Evolutionary conservation across 2,888 invertebrate genomes (phyloP).

Genomic region (Ophion obscuratus): DNA sequence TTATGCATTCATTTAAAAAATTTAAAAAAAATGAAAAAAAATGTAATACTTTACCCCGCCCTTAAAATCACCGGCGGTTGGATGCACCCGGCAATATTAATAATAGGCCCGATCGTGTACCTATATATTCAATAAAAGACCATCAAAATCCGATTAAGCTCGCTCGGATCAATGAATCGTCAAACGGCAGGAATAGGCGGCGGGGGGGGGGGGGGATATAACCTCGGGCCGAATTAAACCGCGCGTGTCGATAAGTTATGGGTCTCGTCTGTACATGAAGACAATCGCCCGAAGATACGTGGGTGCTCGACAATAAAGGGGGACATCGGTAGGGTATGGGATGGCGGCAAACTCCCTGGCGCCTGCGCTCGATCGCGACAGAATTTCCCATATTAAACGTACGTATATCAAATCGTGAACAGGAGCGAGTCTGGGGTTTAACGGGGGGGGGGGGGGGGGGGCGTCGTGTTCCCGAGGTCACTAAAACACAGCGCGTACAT

Average conservation of each 20-base stretch:
- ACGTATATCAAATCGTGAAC: slow-evolving; percentile 51
- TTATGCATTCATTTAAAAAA: too few relatives aligned
- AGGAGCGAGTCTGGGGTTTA: background rate
- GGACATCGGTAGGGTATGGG: slow-evolving; percentile 19
- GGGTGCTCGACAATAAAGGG: background rate
- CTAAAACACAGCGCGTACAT: slow-evolving; percentile 57
- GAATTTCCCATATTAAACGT: slow-evolving; percentile 64
- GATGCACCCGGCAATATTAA: too few relatives aligned
- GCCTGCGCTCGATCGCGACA: slow-evolving; percentile 42
- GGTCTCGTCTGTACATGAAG: slow-evolving; percentile 8
- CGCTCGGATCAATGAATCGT: slow-evolving; percentile 21
- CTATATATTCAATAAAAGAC: background rate
- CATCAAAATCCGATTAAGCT: background rate
- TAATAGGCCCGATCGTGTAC: too few relatives aligned
- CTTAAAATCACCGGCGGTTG: too few relatives aligned
- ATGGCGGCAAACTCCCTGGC: slow-evolving; percentile 35
- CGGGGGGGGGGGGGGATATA: background rate
- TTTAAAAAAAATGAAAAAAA: too few relatives aligned
- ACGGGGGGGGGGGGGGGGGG: background rate
- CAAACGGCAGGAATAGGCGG: background rate
- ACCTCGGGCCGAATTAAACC: background rate
- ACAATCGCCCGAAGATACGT: slow-evolving; percentile 8
- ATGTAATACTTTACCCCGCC: too few relatives aligned
- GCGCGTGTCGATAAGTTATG: slow-evolving; percentile 7
- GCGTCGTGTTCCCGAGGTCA: slow-evolving; percentile 39